Evolutionary conservation across 2,888 invertebrate species (phyloP), one percentile per base, ranked within the genome.

Genomic region (Xanthorhoe designata): DNA sequence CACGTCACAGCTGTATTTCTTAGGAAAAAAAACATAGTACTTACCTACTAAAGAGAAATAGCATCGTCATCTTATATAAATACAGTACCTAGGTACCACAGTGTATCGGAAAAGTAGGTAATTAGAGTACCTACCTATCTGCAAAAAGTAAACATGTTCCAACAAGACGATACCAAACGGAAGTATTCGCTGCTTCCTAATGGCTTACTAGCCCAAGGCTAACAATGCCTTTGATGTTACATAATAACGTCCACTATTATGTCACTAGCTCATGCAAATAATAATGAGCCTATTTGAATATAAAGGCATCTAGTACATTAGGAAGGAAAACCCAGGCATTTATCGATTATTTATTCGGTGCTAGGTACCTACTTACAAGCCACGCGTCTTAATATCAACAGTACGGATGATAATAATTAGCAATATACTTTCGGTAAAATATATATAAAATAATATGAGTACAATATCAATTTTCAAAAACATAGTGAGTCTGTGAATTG

Each of bases 241-340:
- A 64, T 57, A 63, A 54, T 54, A 60, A 60, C 49, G 56, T 49
- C 45, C 60, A 50, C 63, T 47, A 54, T 64, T 63, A 56, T 56
- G 75, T 79, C 78, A 78, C 72, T 73, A 70, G 64, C 65, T 73
- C 72, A 73, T 77, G 68, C 71, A 67, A 73, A 70, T 71, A 69
- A 70, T 70, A 60, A 60, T 64, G 63, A 58, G 70, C 63, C 73
- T 67, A 77, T 78, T 77, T 75, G 72, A 81, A 77, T 78, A 78
- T 75, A 71, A 71, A 71, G 70, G 58, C 59, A 42, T 52, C 60
- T 68, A 51, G 51, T 61, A 24, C 42, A 59, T 62, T 62, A 50
- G 18, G 45, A 62, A 47, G 68, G 63, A 68, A 74, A 67, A 58
- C 66, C 68, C 64, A 61, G 45, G 19, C 61, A 50, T 64, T 58